A percentile compares a stretch with the other conserved stretches of the same genome.
Conservation (phyloP, 1,140 invertebrate species). For the Sipha flava region DNA sequence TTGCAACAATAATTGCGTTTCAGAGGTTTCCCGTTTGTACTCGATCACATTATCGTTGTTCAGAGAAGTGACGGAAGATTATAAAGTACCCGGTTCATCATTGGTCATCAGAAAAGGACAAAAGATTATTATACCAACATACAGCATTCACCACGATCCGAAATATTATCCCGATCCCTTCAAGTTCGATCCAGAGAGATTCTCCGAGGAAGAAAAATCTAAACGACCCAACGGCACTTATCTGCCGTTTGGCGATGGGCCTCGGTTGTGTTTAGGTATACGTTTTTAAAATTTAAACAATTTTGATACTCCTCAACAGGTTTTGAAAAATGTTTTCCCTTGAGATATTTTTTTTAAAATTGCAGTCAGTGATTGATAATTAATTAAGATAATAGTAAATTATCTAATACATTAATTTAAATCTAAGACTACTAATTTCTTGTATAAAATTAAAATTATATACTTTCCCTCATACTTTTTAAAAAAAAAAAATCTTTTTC, state of each 20-base stretch:
- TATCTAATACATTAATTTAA: too few species aligned
- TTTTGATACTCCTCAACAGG: too few species aligned
- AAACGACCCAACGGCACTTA: conserved; percentile 50
- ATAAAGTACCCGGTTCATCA: conserved; percentile 46
- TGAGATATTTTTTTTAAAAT: too few species aligned
- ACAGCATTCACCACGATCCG: conserved; percentile 52
- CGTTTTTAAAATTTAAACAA: too few species aligned
- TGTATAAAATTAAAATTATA: too few species aligned
- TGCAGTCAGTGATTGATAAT: too few species aligned
- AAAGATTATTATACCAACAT: conserved; percentile 51
- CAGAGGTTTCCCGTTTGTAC: conserved; percentile 39
- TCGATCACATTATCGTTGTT: conserved; percentile 45
- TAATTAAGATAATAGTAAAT: too few species aligned
- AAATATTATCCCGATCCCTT: conserved; percentile 50
- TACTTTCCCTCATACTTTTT: too few species aligned
- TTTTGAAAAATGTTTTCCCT: too few species aligned
- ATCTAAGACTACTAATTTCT: too few species aligned
- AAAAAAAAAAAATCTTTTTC: too few species aligned
- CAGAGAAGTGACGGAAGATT: conserved; percentile 45
- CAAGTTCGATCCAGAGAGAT: conserved; percentile 51
- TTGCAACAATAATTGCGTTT: neutral
- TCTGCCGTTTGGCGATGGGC: conserved; percentile 51
- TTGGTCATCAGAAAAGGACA: conserved; percentile 46
- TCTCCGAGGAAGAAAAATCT: conserved; percentile 41
- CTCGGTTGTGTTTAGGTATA: conserved; percentile 46